Evolutionary conservation across 2,888 invertebrate species (phyloP), one percentile per base, ranked within the genome.

Genomic region (Acanthopleura granulata): DNA sequence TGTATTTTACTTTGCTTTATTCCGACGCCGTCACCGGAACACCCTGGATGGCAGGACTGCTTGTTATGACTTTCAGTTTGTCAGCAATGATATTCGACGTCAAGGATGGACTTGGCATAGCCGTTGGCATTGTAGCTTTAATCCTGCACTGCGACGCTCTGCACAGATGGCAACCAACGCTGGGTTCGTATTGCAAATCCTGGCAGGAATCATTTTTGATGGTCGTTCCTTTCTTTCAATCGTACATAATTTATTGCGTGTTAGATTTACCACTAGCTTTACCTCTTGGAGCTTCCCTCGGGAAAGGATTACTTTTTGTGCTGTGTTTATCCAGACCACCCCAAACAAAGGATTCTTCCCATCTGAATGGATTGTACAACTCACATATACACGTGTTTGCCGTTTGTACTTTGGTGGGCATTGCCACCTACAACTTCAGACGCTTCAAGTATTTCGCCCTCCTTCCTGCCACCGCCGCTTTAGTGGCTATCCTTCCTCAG

Each of bases 81-180:
- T 79, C 77, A 0, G 80, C 78, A 0, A 57, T 77, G 14, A 15
- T 77, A 11, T 80, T 81, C 73, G 80, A 79, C 30, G 72, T 75
- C 11, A 66, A 77, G 29, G 81, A 82, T 73, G 82, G 81, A 3
- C 80, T 80, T 75, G 81, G 81, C 22, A 81, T 81, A 74, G 79
- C 80, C 0, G 74, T 82, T 16, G 82, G 82, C 49, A 75, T 78
- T 14, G 62, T 76, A 57, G 76, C 77, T 30, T 66, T 80, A 11
- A 77, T 81, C 12, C 14, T 82, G 11, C 77, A 79, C n/a, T 73
- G 57, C 49, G 81, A 81, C 51, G 73, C 75, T 9, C 70, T 79
- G 11, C 49, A 78, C 14, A 72, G 79, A 18, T 82, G 79, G 80
- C 75, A 78, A 50, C 30, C 76, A 0, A 69, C 72, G 40, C 50